These are phyloP conservation scores for Misgurnus anguillicaudatus DNA, from an alignment of 2,113 vertebrate genomes.

Conservation along the genomic window DNA sequence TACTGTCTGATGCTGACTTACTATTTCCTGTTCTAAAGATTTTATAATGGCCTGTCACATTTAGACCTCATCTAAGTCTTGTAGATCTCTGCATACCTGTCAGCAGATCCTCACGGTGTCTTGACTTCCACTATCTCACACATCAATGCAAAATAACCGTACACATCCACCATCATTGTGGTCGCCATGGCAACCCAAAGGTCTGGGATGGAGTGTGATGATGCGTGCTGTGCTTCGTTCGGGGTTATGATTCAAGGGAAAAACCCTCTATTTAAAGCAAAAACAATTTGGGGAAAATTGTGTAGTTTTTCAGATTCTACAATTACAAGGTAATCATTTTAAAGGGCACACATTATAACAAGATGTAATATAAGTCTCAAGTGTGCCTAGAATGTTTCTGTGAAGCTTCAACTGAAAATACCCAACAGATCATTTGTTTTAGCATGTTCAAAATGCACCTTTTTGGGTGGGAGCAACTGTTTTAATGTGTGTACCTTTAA, in stretches of 20 bases:
- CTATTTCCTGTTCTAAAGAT: background rate
- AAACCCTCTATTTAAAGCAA: background rate
- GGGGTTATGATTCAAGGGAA: constrained; percentile 41
- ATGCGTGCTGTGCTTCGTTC: constrained; percentile 24
- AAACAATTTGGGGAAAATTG: background rate
- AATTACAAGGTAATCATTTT: too few relatives aligned
- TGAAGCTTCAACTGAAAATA: too few relatives aligned
- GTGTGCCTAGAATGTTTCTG: too few relatives aligned
- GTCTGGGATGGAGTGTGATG: constrained; percentile 42
- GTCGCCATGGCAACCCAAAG: constrained; percentile 54
- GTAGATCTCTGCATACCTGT: constrained; percentile 13
- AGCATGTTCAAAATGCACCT: too few relatives aligned
- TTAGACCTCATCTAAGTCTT: background rate
- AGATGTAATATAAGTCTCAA: too few relatives aligned
- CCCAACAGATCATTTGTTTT: too few relatives aligned
- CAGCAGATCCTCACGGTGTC: constrained; percentile 8
- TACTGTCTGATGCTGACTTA: background rate
- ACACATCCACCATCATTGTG: constrained; percentile 16
- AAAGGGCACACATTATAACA: too few relatives aligned
- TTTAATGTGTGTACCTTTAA: too few relatives aligned
- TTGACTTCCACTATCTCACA: constrained; percentile 30
- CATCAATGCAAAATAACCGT: constrained; percentile 38
- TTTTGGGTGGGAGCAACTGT: too few relatives aligned
- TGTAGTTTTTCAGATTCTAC: background rate
- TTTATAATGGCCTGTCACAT: constrained; percentile 16